These are phyloP conservation scores for Ammospiza nelsoni DNA, from an alignment of 2,113 vertebrate species.

Conservation along the genomic window DNA sequence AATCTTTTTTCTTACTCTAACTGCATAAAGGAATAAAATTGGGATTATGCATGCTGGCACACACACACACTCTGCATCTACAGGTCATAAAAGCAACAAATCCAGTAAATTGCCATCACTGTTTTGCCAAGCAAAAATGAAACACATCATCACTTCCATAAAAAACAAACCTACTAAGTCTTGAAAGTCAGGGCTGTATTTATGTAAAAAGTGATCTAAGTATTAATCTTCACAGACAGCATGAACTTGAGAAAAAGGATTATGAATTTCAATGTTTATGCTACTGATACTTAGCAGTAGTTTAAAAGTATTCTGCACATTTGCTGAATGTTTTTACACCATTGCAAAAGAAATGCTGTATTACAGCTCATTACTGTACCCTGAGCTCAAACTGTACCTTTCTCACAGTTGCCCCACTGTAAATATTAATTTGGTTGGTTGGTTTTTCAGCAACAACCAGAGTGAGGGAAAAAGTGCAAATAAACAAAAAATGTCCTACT, in stretches of 20 bases:
- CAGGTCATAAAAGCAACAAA: constrained; percentile 48
- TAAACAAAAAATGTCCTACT: not conserved
- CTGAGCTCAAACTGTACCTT: not conserved
- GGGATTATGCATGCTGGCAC: not conserved
- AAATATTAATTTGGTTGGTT: not conserved
- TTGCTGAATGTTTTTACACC: not conserved
- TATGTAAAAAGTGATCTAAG: not conserved
- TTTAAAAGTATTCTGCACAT: not conserved
- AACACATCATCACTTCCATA: not conserved
- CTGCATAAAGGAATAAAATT: not conserved
- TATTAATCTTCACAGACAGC: not conserved
- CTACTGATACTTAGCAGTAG: not conserved
- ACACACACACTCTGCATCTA: not conserved
- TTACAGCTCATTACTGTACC: not conserved
- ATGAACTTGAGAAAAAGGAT: not conserved
- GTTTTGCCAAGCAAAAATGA: not conserved
- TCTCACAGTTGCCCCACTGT: not conserved
- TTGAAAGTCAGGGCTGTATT: not conserved
- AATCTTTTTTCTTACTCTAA: not conserved
- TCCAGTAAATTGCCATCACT: not conserved
- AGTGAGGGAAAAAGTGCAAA: not conserved
- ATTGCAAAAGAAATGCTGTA: not conserved
- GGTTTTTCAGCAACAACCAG: not conserved
- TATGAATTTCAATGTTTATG: not conserved
- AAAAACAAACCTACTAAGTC: not conserved